Base-by-base conservation (phyloP, 2,797 vertebrate genomes). In the Halcyon leucocephala region DNA sequence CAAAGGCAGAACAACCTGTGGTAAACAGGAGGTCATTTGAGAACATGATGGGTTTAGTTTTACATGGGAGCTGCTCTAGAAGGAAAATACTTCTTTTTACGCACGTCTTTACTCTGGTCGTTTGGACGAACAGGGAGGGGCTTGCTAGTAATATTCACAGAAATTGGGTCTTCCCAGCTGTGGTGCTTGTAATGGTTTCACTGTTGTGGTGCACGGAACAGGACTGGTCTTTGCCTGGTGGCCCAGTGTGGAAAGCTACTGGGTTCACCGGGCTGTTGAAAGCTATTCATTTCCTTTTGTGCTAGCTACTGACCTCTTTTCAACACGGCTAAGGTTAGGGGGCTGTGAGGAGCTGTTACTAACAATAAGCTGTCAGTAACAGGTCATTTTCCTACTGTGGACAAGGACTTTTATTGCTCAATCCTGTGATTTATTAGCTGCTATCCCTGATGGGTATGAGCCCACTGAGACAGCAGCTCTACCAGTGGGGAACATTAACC, bases 281-380 rank as follows among this genome's bases (percentile, higher is more conserved):
- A 84, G 41, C 29, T 74, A 3, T 39, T 83, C 0, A 16, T 93
- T 82, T 64, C 35, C 64, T 91, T 67, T 44, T 33, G 28, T 76
- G 22, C 21, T 81, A 35, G 26, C 55, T 88, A 74, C 46, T 18
- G 51, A 49, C 24, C 48, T 88, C 26, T 0, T 4, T 84, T 85
- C 49, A 80, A 28, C 39, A 64, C 37, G 35, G 28, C 26, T 72
- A 76, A 70, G 72, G 24, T 62, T 57, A 74, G 14, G 25, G 49
- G 55, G 10, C 44, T 92, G 22, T 42, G 54, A 93, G 70, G 54
- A 96, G 42, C 89, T 89, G 20, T 57, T 77, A 17, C 64, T 39
- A 89, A 54, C 42, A 93, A 57, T 79, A 46, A 82, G 33, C 54
- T 91, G 51, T 71, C 64, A 74, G 62, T 73, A 90, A 82, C 12